A percentile compares a stretch with the other conserved stretches of the same genome.
These are phyloP conservation scores for Phoebastria nigripes DNA, from an alignment of 2,797 vertebrate genomes.

Conservation along the genomic window DNA sequence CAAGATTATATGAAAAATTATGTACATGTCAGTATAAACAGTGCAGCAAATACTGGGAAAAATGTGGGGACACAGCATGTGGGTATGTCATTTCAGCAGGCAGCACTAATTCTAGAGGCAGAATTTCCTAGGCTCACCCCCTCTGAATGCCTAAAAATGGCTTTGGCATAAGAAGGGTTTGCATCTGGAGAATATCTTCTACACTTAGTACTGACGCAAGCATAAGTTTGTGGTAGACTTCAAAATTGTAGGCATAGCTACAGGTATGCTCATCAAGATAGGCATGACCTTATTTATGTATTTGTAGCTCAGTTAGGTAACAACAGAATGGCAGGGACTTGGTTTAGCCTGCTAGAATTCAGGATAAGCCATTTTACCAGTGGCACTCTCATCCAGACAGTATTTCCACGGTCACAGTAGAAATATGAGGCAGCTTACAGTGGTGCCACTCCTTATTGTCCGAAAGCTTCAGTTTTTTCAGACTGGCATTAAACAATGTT, in stretches of 20 bases:
- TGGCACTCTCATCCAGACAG: not conserved
- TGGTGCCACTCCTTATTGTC: not conserved
- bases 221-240: not conserved
- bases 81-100: not conserved
- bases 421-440: not conserved
- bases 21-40: not conserved
- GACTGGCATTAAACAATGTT: not conserved
- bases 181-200: not conserved
- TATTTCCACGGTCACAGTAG: not conserved
- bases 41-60: not conserved
- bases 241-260: not conserved
- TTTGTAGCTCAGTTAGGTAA: not conserved
- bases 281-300: not conserved
- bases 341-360: not conserved
- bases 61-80: not conserved
- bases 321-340: not conserved
- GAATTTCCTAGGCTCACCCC: not conserved
- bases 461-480: not conserved
- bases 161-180: not conserved
- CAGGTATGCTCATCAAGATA: not conserved
- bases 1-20: not conserved
- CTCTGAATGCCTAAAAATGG: not conserved
- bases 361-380: not conserved
- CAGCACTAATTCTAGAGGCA: not conserved
- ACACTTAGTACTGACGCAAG: not conserved